Percentiles rank a stretch among this genome's conserved stretches.
Evolutionary conservation across 2,888 invertebrate genomes (phyloP).

Genomic region (Helicoverpa assulta): DNA sequence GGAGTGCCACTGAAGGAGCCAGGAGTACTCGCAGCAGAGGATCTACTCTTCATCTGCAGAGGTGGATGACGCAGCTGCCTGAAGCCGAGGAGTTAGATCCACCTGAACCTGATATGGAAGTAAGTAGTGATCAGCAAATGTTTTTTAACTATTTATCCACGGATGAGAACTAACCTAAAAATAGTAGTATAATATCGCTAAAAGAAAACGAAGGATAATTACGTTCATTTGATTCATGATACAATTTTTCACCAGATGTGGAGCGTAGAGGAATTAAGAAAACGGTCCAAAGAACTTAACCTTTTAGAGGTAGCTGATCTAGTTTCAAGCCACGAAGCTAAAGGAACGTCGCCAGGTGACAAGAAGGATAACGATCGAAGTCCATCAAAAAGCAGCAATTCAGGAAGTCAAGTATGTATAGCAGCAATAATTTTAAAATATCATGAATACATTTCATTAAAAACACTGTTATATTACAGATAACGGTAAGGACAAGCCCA

Average conservation of each 20-base stretch:
- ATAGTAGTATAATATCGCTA: too few relatives aligned
- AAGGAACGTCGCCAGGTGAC: constrained; percentile 77
- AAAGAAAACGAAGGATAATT: neutral
- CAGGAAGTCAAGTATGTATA: constrained; percentile 93
- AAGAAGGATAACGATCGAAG: constrained; percentile 91
- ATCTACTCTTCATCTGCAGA: constrained; percentile 93
- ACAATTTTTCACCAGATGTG: constrained; percentile 85
- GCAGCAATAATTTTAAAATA: neutral
- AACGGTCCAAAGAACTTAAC: constrained; percentile 93
- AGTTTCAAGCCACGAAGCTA: constrained; percentile 76
- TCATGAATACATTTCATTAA: constrained; percentile 12
- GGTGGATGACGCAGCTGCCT: constrained; percentile 95
- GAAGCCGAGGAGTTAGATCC: constrained; percentile 90
- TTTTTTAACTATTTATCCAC: too few relatives aligned
- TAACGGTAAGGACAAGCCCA: constrained; percentile 94
- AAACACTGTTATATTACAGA: constrained; percentile 84
- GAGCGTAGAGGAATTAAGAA: constrained; percentile 93
- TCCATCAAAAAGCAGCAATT: constrained; percentile 94
- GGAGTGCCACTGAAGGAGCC: constrained; percentile 81
- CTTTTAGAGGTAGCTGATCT: constrained; percentile 88
- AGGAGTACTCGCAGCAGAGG: constrained; percentile 91
- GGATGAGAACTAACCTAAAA: too few relatives aligned
- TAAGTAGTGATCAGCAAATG: constrained; percentile 47
- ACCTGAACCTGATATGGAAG: constrained; percentile 90
- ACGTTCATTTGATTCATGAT: too few relatives aligned